Percentiles rank a stretch among this genome's conserved stretches.
These are phyloP conservation scores for Macaca mulatta DNA, from an alignment of 2,113 vertebrate species.

Conservation along the genomic window DNA sequence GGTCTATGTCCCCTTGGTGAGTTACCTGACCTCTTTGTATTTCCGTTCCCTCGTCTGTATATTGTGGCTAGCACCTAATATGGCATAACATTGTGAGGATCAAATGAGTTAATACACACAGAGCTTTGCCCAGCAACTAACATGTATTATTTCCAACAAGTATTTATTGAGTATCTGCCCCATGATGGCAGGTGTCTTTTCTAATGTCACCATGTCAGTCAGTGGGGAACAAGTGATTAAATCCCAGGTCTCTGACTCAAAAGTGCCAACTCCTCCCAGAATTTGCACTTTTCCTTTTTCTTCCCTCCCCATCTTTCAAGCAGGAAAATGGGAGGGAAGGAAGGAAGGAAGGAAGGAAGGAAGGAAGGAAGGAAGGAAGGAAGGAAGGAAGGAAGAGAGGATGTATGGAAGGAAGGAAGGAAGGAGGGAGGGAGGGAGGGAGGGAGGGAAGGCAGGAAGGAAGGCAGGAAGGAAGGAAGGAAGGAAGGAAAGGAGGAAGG, in stretches of 20 bases:
- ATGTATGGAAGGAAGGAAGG: no score
- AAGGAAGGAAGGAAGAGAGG: fast-evolving
- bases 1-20: fast-evolving
- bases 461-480: no score
- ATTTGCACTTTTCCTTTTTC: not conserved
- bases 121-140: not conserved
- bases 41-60: not conserved
- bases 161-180: not conserved
- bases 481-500: fast-evolving
- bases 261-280: not conserved
- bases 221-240: not conserved
- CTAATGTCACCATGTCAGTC: not conserved
- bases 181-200: not conserved
- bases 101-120: not conserved
- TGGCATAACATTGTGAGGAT: not conserved
- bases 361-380: no score
- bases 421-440: fast-evolving
- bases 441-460: fast-evolving
- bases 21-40: not conserved
- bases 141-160: not conserved
- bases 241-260: not conserved
- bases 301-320: not conserved
- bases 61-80: not conserved
- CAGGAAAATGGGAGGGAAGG: no score
- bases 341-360: fast-evolving